phyloP scores from a whole-genome alignment of 2,888 invertebrate species.

The Brachyopa scutellaris region DNA sequence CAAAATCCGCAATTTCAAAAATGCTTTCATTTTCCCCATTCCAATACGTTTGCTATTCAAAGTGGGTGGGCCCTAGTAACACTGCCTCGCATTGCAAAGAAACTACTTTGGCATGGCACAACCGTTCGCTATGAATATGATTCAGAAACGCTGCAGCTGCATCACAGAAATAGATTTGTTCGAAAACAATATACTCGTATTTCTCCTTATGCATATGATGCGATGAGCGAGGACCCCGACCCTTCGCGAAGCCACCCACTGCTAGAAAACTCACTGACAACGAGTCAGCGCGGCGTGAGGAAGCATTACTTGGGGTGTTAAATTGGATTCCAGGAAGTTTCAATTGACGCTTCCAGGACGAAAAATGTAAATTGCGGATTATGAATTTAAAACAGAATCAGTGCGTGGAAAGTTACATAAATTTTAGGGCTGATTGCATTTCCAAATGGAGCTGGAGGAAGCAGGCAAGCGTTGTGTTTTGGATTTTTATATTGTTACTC shows the following conservation, averaged over 20 bases:
- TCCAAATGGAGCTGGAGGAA: background rate
- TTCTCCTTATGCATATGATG: slow-evolving; percentile 10
- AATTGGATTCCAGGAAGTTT: slow-evolving; percentile 82
- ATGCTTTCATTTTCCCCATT: slow-evolving; percentile 55
- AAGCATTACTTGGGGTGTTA: slow-evolving; percentile 81
- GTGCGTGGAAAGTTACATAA: slow-evolving; percentile 70
- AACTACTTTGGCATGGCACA: slow-evolving; percentile 57
- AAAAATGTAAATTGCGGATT: slow-evolving; percentile 71
- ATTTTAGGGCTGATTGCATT: slow-evolving; percentile 69
- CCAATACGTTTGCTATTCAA: background rate
- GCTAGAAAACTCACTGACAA: slow-evolving; percentile 17
- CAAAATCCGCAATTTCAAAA: slow-evolving; percentile 56
- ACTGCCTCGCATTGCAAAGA: slow-evolving; percentile 38
- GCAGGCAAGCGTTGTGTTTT: background rate
- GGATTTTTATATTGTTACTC: slow-evolving; percentile 13
- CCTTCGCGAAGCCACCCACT: background rate
- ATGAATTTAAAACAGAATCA: slow-evolving; percentile 71
- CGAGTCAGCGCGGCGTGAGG: too few relatives aligned
- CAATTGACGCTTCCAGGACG: slow-evolving; percentile 63
- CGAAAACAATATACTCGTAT: slow-evolving; percentile 63
- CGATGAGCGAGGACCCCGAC: background rate
- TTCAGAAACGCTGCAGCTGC: slow-evolving; percentile 70
- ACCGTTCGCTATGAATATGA: slow-evolving; percentile 61
- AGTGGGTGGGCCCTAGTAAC: slow-evolving; percentile 39
- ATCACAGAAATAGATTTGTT: slow-evolving; percentile 66